Percentiles rank a stretch among this genome's conserved stretches.
Conservation (phyloP, 2,797 vertebrate genomes). For the Pogonophryne albipinna region DNA sequence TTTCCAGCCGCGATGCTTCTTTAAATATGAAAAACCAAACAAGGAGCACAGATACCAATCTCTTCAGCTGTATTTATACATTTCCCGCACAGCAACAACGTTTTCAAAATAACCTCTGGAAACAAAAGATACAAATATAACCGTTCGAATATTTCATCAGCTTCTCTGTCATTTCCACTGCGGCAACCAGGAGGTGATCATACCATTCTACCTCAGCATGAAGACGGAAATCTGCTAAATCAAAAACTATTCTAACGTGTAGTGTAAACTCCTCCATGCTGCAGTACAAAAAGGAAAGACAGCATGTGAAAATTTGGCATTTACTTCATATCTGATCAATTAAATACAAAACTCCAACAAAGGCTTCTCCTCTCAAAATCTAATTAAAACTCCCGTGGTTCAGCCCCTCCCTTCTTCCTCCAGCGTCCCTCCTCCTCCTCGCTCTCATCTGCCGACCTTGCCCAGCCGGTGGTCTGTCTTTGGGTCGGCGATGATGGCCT, state of each 20-base stretch:
- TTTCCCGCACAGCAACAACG: conserved; percentile 23
- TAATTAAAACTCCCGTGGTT: conserved; percentile 38
- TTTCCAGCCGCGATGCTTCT: neutral
- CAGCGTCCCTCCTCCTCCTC: neutral
- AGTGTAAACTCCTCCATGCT: neutral
- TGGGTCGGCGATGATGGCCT: conserved; percentile 97
- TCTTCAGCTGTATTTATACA: conserved; percentile 42
- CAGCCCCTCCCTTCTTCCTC: conserved; percentile 24
- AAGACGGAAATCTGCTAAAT: neutral
- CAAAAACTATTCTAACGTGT: neutral
- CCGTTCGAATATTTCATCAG: conserved; percentile 8
- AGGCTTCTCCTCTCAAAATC: conserved; percentile 24
- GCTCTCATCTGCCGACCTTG: conserved; percentile 95
- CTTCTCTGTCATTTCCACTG: conserved; percentile 2
- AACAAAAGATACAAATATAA: conserved; percentile 32
- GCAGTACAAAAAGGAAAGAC: conserved; percentile 9
- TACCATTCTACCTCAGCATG: conserved; percentile 2
- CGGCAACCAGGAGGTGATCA: neutral
- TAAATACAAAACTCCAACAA: conserved; percentile 29
- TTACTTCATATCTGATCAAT: conserved; percentile 4
- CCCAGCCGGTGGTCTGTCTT: conserved; percentile 98
- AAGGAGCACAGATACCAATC: conserved; percentile 26
- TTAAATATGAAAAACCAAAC: neutral
- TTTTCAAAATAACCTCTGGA: conserved; percentile 23
- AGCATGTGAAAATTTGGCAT: conserved; percentile 20